Conservation (phyloP, 1,140 invertebrate genomes). For the Monomorium pharaonis region DNA sequence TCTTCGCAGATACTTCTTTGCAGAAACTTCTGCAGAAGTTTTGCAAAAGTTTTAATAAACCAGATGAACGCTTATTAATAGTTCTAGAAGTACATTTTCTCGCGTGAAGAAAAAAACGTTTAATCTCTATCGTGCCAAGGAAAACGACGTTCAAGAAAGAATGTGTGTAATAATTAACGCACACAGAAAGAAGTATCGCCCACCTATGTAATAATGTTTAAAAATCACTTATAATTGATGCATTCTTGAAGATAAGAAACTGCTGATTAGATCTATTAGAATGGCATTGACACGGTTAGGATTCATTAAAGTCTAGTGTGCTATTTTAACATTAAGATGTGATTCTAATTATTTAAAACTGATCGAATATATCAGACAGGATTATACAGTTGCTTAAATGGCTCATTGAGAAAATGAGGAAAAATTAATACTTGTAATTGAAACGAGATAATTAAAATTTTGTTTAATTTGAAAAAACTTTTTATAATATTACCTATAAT, state of each 20-base stretch:
- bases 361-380: background rate
- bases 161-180: background rate
- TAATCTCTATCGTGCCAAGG: constrained; percentile 14
- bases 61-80: constrained; percentile 13
- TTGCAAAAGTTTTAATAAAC: constrained; percentile 2
- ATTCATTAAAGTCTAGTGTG: background rate
- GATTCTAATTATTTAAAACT: background rate
- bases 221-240: background rate
- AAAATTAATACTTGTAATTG: background rate
- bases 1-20: background rate
- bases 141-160: constrained; percentile 28
- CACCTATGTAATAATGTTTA: background rate
- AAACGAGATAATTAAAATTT: background rate
- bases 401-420: background rate
- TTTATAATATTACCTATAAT: background rate
- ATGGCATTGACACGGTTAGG: background rate
- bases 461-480: background rate
- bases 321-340: background rate
- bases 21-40: too few relatives aligned
- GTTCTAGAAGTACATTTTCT: background rate
- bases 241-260: background rate
- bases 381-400: background rate
- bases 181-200: background rate
- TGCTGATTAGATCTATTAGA: background rate
- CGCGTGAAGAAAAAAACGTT: background rate